Conservation (phyloP, 1,140 invertebrate species). For the Onthophagus taurus region DNA sequence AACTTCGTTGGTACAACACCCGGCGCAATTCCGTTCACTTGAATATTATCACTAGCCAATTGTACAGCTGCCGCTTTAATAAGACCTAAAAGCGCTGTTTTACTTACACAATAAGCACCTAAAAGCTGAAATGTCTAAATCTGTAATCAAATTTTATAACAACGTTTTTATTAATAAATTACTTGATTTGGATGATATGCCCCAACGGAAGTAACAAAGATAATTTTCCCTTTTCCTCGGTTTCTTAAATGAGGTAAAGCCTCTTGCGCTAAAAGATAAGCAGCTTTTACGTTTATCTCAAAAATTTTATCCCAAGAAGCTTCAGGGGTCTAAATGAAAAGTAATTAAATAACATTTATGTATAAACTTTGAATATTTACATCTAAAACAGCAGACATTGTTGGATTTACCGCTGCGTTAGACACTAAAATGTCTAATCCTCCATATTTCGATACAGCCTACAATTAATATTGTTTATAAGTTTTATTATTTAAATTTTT, state of each 20-base stretch:
- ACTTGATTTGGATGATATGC: constrained; percentile 75
- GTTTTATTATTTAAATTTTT: background rate
- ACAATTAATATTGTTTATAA: constrained; percentile 2
- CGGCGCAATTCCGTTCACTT: constrained; percentile 89
- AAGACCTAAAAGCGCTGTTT: constrained; percentile 84
- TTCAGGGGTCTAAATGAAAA: constrained; percentile 56
- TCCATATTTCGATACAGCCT: constrained; percentile 57
- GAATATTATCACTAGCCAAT: constrained; percentile 66
- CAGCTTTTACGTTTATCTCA: constrained; percentile 87
- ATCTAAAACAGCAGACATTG: constrained; percentile 67
- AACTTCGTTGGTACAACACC: constrained; percentile 89
- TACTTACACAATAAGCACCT: constrained; percentile 88
- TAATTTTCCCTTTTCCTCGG: constrained; percentile 68
- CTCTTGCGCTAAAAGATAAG: constrained; percentile 82
- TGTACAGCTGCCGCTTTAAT: constrained; percentile 72
- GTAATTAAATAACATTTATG: background rate
- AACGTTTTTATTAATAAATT: constrained; percentile 24
- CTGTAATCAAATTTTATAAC: constrained; percentile 18
- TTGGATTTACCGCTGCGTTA: constrained; percentile 89
- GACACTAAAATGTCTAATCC: constrained; percentile 90
- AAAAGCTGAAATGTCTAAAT: constrained; percentile 50
- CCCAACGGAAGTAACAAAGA: constrained; percentile 80
- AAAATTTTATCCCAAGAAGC: constrained; percentile 90
- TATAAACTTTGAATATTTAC: constrained; percentile 40
- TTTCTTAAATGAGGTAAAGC: constrained; percentile 72